Percentiles rank a stretch among this genome's conserved stretches.
phyloP scores from a whole-genome alignment of 1,140 invertebrate genomes.

The Oryctes rhinoceros region DNA sequence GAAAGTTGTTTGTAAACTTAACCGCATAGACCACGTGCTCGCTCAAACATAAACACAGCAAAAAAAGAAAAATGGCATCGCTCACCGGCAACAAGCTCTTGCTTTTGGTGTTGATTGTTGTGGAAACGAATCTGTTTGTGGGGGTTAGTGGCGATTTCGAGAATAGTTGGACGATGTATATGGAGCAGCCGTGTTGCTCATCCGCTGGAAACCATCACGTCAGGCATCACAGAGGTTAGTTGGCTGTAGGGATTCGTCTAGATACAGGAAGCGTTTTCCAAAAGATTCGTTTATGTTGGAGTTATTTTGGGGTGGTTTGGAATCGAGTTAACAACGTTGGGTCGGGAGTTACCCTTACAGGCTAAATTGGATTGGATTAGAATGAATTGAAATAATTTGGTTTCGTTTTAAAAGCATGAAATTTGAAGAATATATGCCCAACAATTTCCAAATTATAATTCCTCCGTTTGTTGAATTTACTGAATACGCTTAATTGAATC shows the following conservation, averaged over 20 bases:
- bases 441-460: too few species aligned
- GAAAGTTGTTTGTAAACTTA: neutral
- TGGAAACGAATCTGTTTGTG: constrained; percentile 12
- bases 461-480: too few species aligned
- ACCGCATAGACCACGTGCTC: neutral
- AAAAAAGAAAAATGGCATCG: constrained; percentile 1
- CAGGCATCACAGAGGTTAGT: constrained; percentile 60
- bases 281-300: too few species aligned
- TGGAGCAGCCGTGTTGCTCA: constrained; percentile 59
- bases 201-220: constrained; percentile 58
- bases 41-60: neutral
- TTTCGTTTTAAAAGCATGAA: too few species aligned
- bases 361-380: too few species aligned
- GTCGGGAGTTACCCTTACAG: too few species aligned
- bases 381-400: too few species aligned
- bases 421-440: too few species aligned
- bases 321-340: too few species aligned
- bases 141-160: constrained; percentile 57
- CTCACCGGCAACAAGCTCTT: neutral
- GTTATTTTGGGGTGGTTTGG: too few species aligned
- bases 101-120: constrained; percentile 5
- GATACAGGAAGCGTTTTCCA: too few species aligned
- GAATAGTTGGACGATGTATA: constrained; percentile 61
- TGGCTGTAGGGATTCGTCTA: neutral
- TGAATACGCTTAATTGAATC: too few species aligned